Evolutionary conservation across 2,888 invertebrate genomes (phyloP), one percentile per base, ranked within the genome.

Genomic region (Tetrapedia diversipes): DNA sequence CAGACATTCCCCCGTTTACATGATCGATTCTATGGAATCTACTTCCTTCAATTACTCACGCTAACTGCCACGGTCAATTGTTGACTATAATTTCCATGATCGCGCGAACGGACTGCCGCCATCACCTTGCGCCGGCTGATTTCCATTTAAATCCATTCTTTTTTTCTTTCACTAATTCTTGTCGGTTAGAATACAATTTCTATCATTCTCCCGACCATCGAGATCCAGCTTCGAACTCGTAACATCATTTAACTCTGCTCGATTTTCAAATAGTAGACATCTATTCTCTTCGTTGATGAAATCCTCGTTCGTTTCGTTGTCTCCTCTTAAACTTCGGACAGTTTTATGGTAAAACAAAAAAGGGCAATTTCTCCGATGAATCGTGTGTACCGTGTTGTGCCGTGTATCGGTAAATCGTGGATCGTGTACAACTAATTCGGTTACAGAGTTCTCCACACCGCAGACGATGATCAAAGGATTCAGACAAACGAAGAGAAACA

Each of bases 1-100:
- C 66, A 16, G 49, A 57, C 6, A 32, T 32, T 39, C 37, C 19
- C n/a, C 1, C n/a, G 10, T 54, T 41, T 65, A 54, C 41, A 11
- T 43, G 43, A 43, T 64, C 29, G 29, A 34, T 59, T 51, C 43
- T 72, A 63, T 14, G 37, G 10, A 65, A 43, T 32, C 14, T n/a
- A 32, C 34, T 43, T 59, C 43, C 41, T 47, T 19, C 57, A 34
- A 54, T 77, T 77, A 78, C 78, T 78, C 77, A 78, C 78, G 66
- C n/a, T 59, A 54, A 68, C 45, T 14, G 47, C n/a, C 53, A 37
- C 29, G 24, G 43, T 56, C 19, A 37, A 39, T 49, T 19, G 27
- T 37, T 22, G 34, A 64, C 11, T 6, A 19, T 24, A 49, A 61
- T 49, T n/a, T 34, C 56, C 39, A 3, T 27, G 65, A 66, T 57